These are phyloP conservation scores for Gambusia affinis DNA, from an alignment of 2,113 vertebrate genomes.

Conservation along the genomic window DNA sequence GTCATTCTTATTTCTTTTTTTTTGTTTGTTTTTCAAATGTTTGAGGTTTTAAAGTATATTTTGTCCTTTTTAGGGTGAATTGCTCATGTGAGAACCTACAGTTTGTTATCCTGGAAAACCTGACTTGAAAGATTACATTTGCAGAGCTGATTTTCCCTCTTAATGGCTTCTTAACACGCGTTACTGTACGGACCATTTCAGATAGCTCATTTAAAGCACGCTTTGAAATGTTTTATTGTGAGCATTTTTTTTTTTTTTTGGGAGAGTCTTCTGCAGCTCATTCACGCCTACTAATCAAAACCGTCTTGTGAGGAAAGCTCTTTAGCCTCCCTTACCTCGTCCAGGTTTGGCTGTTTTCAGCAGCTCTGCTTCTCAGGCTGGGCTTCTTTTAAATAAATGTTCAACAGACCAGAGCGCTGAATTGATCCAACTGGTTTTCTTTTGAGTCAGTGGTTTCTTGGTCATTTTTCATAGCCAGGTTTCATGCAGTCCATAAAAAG, in stretches of 20 bases:
- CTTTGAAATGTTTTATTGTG: slow-evolving; percentile 62
- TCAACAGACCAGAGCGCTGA: slow-evolving; percentile 33
- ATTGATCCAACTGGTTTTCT: slow-evolving; percentile 40
- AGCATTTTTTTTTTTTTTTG: slow-evolving; percentile 25
- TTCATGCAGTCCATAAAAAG: neutral
- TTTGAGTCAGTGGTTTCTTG: slow-evolving; percentile 46
- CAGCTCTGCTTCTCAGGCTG: slow-evolving; percentile 33
- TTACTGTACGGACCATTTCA: slow-evolving; percentile 55
- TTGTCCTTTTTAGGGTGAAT: slow-evolving; percentile 52
- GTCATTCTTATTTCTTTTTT: neutral
- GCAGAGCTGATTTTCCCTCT: slow-evolving; percentile 60
- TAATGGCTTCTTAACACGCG: slow-evolving; percentile 69
- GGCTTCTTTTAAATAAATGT: slow-evolving; percentile 23
- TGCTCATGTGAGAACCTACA: slow-evolving; percentile 60
- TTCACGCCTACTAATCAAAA: slow-evolving; percentile 75
- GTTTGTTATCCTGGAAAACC: slow-evolving; percentile 73
- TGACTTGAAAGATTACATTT: slow-evolving; percentile 68
- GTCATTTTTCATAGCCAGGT: neutral
- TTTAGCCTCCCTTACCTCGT: slow-evolving; percentile 46
- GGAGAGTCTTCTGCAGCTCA: slow-evolving; percentile 62
- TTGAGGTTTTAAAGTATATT: slow-evolving; percentile 29
- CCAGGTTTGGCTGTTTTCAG: slow-evolving; percentile 54
- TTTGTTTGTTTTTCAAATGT: neutral
- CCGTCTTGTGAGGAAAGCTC: slow-evolving; percentile 60
- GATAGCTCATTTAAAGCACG: slow-evolving; percentile 47